Percentiles rank a stretch among this genome's conserved stretches.
Conservation (phyloP, 2,113 vertebrate species). For the Oryctolagus cuniculus region mOryCun1.1 NC_091438.1:39899501-39900000, state of each 20-base stretch:
- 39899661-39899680: neutral
- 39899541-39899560: neutral
- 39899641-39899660: neutral
- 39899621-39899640: neutral
- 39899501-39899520: constrained; percentile 11
- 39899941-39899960: neutral
- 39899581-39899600: neutral
- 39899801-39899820: neutral
- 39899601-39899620: neutral
- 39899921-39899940: neutral
- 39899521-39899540: neutral
- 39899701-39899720: neutral
- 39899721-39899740: neutral
- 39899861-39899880: neutral
- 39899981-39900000: neutral
- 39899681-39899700: neutral
- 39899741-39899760: neutral
- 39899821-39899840: neutral
- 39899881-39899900: neutral
- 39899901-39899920: neutral
- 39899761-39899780: neutral
- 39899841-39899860: neutral
- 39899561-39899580: neutral
- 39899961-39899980: neutral
- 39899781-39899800: constrained; percentile 7